Base-by-base conservation (phyloP, 2,113 vertebrate species). In the Cervus canadensis region DNA sequence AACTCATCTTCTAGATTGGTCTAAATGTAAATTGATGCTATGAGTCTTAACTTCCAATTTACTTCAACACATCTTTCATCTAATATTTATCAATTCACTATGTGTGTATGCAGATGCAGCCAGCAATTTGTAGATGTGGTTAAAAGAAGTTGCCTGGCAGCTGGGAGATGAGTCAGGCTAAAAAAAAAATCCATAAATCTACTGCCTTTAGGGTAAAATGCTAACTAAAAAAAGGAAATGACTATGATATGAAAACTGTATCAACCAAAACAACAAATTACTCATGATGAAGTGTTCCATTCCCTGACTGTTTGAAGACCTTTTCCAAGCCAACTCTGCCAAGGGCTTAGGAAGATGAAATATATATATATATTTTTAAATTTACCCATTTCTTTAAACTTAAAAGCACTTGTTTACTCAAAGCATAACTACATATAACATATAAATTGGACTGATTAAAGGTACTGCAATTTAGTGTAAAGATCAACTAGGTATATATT, bases 191-290 rank as follows among this genome's bases (percentile, higher is more conserved):
- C 91, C 40, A 89, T 96, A 96, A 97, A 96, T 94, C 45, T 92
- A 94, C 96, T 97, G 71, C 81, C 92, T 98, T 97, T 96, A 97
- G 89, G 89, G 92, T 98, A 95, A 98, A 97, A 97, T 48, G 92
- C 45, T 94, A 97, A 97, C 50, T 97, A 95, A 93, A 96, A 95
- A 36, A 33, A 97, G 97, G 95, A 99, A 98, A 97, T 97, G 94
- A 98, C 87, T 95, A 43, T 64, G 60, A 89, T 89, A 82, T 40
- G 96, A 98, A 0, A 13, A 92, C 3, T 90, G 7, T 62, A 97
- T 91, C 94, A 98, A 76, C 90, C 89, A 97, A 97, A 96, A 95
- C 50, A 91, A 74, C 86, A 93, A 97, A 97, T 71, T 60, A 82
- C 36, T 97, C 30, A 95, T 52, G 1, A 97, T 91, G 93, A 97